phyloP scores from a whole-genome alignment of 2,888 invertebrate species.

The Macrophya annulata region DNA sequence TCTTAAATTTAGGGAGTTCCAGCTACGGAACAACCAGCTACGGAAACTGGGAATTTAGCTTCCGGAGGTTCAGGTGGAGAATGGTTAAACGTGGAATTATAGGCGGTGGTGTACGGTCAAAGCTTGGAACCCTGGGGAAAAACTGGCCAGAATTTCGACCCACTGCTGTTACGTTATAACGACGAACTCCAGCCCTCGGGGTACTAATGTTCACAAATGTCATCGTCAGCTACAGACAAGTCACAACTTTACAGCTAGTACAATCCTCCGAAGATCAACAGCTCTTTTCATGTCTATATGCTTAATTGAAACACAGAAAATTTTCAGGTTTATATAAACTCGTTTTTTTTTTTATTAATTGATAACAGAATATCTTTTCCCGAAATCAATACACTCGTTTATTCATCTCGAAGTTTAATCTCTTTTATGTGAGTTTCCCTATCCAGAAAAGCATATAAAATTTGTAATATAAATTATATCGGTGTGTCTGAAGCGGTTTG shows the following conservation, averaged over 20 bases:
- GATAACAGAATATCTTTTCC: too few relatives aligned
- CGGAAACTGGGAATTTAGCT: conserved; percentile 43
- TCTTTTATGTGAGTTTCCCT: not conserved
- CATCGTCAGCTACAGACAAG: not conserved
- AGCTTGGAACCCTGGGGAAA: conserved; percentile 38
- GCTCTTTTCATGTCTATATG: not conserved
- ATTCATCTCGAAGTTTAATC: not conserved
- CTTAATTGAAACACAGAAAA: not conserved
- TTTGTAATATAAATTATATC: conserved; percentile 26
- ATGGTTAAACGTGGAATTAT: conserved; percentile 34
- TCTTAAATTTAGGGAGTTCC: not conserved
- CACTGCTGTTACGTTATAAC: conserved; percentile 6
- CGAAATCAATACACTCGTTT: not conserved
- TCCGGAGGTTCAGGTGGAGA: conserved; percentile 42
- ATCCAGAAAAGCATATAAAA: not conserved
- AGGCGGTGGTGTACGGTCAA: conserved; percentile 44
- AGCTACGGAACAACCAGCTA: conserved; percentile 12
- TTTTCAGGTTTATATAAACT: not conserved
- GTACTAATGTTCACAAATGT: conserved; percentile 22
- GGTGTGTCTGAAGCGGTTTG: not conserved
- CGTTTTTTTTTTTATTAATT: too few relatives aligned
- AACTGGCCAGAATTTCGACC: conserved; percentile 27
- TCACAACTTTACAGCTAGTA: not conserved
- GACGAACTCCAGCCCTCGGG: conserved; percentile 22
- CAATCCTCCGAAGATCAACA: not conserved